phyloP scores from a whole-genome alignment of 2,797 vertebrate species.

The Podargus strigoides region DNA sequence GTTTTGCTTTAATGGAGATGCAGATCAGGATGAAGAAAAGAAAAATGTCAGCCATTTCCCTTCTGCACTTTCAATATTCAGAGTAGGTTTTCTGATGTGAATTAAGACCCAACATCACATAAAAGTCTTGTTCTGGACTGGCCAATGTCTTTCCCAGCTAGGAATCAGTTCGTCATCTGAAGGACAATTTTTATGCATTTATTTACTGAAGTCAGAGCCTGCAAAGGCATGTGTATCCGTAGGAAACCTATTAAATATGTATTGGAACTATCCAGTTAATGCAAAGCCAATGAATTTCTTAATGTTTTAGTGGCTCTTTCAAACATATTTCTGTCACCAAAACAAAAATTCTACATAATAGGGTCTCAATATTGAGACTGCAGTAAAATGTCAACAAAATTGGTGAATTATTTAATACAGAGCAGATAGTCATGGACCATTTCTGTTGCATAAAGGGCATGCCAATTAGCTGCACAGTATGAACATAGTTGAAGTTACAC shows the following conservation, averaged over 20 bases:
- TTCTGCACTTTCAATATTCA: neutral
- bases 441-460: neutral
- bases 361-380: neutral
- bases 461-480: neutral
- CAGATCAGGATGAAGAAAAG: neutral
- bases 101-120: neutral
- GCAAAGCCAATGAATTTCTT: neutral
- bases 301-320: neutral
- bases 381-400: slow-evolving; percentile 12
- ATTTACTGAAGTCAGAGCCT: neutral
- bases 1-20: neutral
- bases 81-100: neutral
- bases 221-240: neutral
- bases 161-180: slow-evolving; percentile 1
- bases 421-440: neutral
- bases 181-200: neutral
- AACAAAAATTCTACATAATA: neutral
- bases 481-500: neutral
- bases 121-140: neutral
- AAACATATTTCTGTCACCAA: neutral
- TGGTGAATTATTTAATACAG: slow-evolving; percentile 23
- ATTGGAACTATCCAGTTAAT: slow-evolving; percentile 36
- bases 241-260: slow-evolving; percentile 38
- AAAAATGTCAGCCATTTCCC: neutral
- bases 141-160: neutral